Evolutionary conservation across 1,140 invertebrate genomes (phyloP), one percentile per base, ranked within the genome.

Genomic region (Tribolium castaneum): DNA sequence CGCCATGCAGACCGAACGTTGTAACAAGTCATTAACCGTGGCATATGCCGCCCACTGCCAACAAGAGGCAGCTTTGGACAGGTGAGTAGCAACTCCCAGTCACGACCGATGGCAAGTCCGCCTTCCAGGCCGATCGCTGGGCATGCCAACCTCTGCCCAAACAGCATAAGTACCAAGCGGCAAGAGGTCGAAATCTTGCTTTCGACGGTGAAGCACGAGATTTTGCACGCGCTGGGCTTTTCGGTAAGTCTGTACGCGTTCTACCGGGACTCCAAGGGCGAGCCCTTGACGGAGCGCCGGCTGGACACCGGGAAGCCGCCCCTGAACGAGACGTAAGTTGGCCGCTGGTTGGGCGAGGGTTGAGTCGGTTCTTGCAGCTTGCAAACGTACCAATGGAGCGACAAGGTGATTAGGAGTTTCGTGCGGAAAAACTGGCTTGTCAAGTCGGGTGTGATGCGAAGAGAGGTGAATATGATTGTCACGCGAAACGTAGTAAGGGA

Each of bases 41-140:
- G 98, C 98, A 0, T 99, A 99, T 88, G 98, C 98, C 9, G 97
- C 97, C 3, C 98, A 99, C 86, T 99, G 98, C 86, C 98, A 99
- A 86, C 97, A 99, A 87, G 98, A 99, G 87, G 91, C 93, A 1
- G 92, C 93, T 14, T 88, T 98, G 56, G 97, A 99, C 88, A 91
- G 96, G 95, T 96, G 87, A 88, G 75, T 81, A 62, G 34, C 12
- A 49, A 72, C 12, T 19, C 30, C 52, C 13, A 72, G 35, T 59
- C 51, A 49, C 74, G 35, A 59, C n/a, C 3, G 25, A 35, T n/a
- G 12, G 59, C 25, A 25, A 10, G 13, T 70, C 14, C 70, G 13
- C 6, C 4, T 80, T 83, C 80, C 82, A 97, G 97, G 82, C 98
- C 98, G 1, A 98, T 99, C 70, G 98, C 98, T 0, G 98, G 98